These are phyloP conservation scores for Corythucha ciliata DNA, from an alignment of 2,888 invertebrate genomes.

Conservation along the genomic window DNA sequence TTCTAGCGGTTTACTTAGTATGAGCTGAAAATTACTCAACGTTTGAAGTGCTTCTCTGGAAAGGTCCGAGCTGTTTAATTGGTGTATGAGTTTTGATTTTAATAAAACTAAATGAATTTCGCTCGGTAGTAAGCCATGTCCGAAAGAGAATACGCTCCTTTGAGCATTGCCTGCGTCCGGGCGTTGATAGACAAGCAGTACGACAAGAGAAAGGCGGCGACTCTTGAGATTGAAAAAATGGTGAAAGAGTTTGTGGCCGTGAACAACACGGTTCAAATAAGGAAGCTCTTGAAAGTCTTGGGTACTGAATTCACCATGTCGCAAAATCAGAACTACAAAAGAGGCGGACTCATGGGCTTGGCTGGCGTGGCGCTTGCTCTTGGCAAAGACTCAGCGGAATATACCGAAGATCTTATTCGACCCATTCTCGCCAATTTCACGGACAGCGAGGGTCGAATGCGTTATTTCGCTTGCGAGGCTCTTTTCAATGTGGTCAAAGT, in stretches of 20 bases:
- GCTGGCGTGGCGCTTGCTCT: slow-evolving; percentile 95
- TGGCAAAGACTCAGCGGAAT: slow-evolving; percentile 75
- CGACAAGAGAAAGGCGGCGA: slow-evolving; percentile 94
- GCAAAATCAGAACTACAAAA: slow-evolving; percentile 84
- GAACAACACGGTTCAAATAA: slow-evolving; percentile 80
- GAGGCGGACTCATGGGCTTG: slow-evolving; percentile 94
- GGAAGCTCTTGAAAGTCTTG: slow-evolving; percentile 72
- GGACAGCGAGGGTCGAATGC: slow-evolving; percentile 84
- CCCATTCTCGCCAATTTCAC: slow-evolving; percentile 89
- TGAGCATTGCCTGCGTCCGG: slow-evolving; percentile 90
- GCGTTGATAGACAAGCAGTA: slow-evolving; percentile 94
- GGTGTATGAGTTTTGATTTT: too few species aligned
- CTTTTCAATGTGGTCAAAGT: slow-evolving; percentile 96
- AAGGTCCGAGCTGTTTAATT: too few species aligned
- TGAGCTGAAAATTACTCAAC: too few species aligned
- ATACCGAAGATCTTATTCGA: slow-evolving; percentile 70
- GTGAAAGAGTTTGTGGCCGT: slow-evolving; percentile 81
- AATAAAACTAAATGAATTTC: too few species aligned
- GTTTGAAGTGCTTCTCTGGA: too few species aligned
- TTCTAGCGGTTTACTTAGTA: too few species aligned
- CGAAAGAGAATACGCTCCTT: slow-evolving; percentile 82
- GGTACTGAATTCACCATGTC: slow-evolving; percentile 89
- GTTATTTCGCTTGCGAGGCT: slow-evolving; percentile 87
- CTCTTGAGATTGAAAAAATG: slow-evolving; percentile 96
- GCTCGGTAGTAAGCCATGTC: too few species aligned